Evolutionary conservation across 30 jellyfish, hydroid and myxozoan genomes (phyloP).

Genomic region (Calvadosia cruxmelitensis): DNA sequence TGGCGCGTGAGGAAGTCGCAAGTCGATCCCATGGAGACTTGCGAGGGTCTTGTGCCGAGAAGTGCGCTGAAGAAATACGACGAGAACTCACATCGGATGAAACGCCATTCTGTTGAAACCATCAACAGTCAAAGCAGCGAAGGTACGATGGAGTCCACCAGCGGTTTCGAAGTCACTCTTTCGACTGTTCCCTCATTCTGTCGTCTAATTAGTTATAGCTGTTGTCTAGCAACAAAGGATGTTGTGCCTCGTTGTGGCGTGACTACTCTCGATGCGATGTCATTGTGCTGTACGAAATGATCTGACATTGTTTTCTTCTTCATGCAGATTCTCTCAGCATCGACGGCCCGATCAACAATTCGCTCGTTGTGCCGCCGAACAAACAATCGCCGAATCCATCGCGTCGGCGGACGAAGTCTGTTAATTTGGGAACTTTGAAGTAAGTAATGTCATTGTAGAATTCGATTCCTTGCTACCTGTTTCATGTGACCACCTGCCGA

Average conservation of each 20-base stretch:
- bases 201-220: too few species aligned
- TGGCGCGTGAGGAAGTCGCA: constrained; percentile 86
- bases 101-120: constrained; percentile 72
- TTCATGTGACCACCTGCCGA: too few species aligned
- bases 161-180: too few species aligned
- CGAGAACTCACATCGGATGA: constrained; percentile 42
- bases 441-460: constrained; percentile 19
- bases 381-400: constrained; percentile 38
- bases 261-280: too few species aligned
- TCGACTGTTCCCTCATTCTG: too few species aligned
- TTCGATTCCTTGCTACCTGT: too few species aligned
- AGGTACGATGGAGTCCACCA: too few species aligned
- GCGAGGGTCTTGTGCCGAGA: constrained; percentile 82
- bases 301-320: background rate
- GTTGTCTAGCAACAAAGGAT: too few species aligned
- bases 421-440: constrained; percentile 64
- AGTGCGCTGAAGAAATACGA: constrained; percentile 45
- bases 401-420: constrained; percentile 80
- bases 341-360: background rate
- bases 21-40: constrained; percentile 32
- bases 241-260: too few species aligned
- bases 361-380: constrained; percentile 1
- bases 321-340: background rate
- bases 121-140: constrained; percentile 96
- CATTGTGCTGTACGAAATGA: too few species aligned